Evolutionary conservation across 2,888 invertebrate genomes (phyloP), one percentile per base, ranked within the genome.

Genomic region (Lasioglossum lativentre): DNA sequence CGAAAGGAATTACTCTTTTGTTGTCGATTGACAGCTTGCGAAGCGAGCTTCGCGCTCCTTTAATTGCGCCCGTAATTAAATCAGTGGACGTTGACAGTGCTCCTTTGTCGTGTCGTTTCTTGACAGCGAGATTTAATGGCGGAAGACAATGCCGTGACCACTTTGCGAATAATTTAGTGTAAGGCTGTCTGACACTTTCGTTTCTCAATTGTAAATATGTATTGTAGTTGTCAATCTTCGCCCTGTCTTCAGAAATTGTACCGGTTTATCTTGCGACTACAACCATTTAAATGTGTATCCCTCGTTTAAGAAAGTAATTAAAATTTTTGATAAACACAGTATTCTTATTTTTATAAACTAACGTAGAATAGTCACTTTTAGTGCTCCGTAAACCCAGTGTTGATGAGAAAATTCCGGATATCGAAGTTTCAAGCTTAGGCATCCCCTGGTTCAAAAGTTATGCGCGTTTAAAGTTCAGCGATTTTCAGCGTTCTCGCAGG

Each of bases 1-100:
- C 14, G 68, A 71, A 74, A 80, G 66, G 87, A 80, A 85, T 80
- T 78, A 12, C 71, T 82, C 87, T 84, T 70, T 89, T 86, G 81
- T 83, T 19, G 68, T 16, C 72, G 40, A 71, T 66, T n/a, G 78
- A 47, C 79, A 78, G 40, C 77, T 77, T 42, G 47, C 75, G 42
- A 56, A 30, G 56, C 68, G 27, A 4, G 45, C 34, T 12, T 63
- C 40, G 42, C 40, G 45, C 45, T 16, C 27, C 38, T 70, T 47
- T 52, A 70, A 75, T 75, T 10, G 42, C 34, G 4, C 12, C 27
- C 30, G 27, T 73, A 82, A 82, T 74, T 77, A 77, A 82, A 68
- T 68, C 34, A 38, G 66, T 19, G 66, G 23, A 38, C 16, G 66
- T 19, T 66, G 66, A 66, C 66, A 38, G 34, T 34, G 66, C 10